Evolutionary conservation across 1,140 invertebrate species (phyloP).

Genomic region (Heterodera schachtii): DNA sequence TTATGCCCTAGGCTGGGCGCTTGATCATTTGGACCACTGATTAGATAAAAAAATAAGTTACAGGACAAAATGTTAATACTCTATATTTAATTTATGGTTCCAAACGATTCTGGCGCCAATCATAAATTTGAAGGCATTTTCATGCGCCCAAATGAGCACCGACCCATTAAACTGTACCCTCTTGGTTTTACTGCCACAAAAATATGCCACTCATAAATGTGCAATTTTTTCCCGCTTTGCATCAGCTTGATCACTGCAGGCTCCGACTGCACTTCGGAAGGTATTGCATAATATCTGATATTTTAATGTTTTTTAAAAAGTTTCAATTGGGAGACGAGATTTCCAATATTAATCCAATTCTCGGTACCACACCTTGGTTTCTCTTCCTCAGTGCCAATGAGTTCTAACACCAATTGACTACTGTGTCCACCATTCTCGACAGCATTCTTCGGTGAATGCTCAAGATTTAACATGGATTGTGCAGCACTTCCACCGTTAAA

Average conservation of each 20-base stretch:
- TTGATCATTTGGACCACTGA: too few species aligned
- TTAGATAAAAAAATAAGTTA: too few species aligned
- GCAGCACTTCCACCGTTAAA: neutral
- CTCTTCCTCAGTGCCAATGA: conserved; percentile 24
- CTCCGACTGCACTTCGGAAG: conserved; percentile 15
- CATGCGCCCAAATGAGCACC: too few species aligned
- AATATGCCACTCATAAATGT: conserved; percentile 20
- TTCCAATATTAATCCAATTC: neutral
- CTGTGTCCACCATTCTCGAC: conserved; percentile 1
- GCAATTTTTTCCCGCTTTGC: conserved; percentile 28
- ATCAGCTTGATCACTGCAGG: conserved; percentile 29
- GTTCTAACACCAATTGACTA: conserved; percentile 28
- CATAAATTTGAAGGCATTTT: too few species aligned
- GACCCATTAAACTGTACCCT: too few species aligned
- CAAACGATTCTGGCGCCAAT: too few species aligned
- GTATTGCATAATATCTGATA: conserved; percentile 21
- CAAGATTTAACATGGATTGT: conserved; percentile 11
- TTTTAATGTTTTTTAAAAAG: neutral
- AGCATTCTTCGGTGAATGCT: neutral
- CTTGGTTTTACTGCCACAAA: conserved; percentile 23
- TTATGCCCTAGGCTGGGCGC: too few species aligned
- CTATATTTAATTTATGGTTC: too few species aligned
- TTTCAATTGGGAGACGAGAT: neutral
- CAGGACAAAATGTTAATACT: too few species aligned
- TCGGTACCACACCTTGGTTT: conserved; percentile 1